These are phyloP conservation scores for Criorhina ranunculi DNA, from an alignment of 2,888 invertebrate genomes.

Conservation along the genomic window DNA sequence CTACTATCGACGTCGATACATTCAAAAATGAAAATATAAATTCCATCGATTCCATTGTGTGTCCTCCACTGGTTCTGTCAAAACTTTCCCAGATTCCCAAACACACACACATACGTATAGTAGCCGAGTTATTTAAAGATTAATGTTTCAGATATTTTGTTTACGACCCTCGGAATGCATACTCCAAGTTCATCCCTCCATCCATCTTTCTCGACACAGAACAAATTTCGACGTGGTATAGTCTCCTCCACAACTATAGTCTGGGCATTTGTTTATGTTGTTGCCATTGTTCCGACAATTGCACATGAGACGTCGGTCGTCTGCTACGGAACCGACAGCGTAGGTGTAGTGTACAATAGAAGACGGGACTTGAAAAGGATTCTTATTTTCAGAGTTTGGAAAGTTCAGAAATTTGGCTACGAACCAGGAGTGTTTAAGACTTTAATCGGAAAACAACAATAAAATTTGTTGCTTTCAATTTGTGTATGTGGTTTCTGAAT, in stretches of 20 bases:
- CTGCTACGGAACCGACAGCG: neutral
- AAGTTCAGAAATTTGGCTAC: neutral
- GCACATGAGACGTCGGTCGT: constrained; percentile 20
- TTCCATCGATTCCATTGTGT: too few relatives aligned
- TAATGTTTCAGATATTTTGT: constrained; percentile 16
- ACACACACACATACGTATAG: neutral
- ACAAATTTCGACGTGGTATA: neutral
- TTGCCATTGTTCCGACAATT: constrained; percentile 1
- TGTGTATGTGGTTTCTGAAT: constrained; percentile 10
- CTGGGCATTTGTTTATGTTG: constrained; percentile 14
- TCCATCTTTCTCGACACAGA: neutral
- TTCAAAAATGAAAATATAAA: too few relatives aligned
- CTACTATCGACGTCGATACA: too few relatives aligned
- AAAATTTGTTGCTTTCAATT: neutral
- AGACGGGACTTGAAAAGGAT: neutral
- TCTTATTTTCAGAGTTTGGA: constrained; percentile 11
- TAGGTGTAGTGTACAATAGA: neutral
- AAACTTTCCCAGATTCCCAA: neutral
- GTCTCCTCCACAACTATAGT: constrained; percentile 1
- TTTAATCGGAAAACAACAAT: neutral
- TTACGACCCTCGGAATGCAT: constrained; percentile 9
- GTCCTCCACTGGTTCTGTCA: too few relatives aligned
- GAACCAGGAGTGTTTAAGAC: constrained; percentile 4
- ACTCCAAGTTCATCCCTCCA: neutral
- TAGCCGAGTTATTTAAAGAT: constrained; percentile 10